These are phyloP conservation scores for Lacerta agilis DNA, from an alignment of 2,797 vertebrate species.

Conservation along the genomic window DNA sequence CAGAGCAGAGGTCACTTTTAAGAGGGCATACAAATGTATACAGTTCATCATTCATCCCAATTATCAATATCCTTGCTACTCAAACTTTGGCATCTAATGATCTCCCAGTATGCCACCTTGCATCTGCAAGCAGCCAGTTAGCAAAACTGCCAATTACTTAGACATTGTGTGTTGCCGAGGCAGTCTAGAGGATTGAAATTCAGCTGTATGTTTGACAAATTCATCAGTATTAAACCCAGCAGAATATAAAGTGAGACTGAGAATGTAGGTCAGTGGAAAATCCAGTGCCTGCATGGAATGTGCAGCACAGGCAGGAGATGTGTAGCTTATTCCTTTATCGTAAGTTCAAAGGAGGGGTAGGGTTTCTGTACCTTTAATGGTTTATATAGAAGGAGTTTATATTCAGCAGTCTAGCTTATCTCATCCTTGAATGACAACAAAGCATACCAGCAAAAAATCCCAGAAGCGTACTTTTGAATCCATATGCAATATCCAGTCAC, in stretches of 20 bases:
- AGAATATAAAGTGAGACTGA: constrained; percentile 32
- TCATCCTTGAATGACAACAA: neutral
- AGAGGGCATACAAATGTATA: constrained; percentile 27
- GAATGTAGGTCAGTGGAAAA: constrained; percentile 15
- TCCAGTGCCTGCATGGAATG: neutral
- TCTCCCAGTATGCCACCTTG: constrained; percentile 15
- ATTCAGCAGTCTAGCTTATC: neutral
- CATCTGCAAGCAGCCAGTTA: neutral
- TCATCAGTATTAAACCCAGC: constrained; percentile 25
- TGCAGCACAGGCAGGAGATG: neutral
- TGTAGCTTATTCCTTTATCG: neutral
- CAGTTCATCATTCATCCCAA: neutral
- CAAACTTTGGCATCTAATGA: constrained; percentile 6
- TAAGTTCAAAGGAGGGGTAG: neutral
- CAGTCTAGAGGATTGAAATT: constrained; percentile 56
- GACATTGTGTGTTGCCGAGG: constrained; percentile 41
- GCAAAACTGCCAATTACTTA: constrained; percentile 30
- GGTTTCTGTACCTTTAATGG: neutral
- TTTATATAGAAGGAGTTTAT: neutral
- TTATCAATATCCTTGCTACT: constrained; percentile 25
- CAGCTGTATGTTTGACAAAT: constrained; percentile 23
- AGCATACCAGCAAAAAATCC: neutral
- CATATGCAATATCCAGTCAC: neutral
- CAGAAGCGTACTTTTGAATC: neutral
- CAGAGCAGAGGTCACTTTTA: neutral